phyloP scores from a whole-genome alignment of 2,888 invertebrate genomes.

The Blomia tropicalis region DNA sequence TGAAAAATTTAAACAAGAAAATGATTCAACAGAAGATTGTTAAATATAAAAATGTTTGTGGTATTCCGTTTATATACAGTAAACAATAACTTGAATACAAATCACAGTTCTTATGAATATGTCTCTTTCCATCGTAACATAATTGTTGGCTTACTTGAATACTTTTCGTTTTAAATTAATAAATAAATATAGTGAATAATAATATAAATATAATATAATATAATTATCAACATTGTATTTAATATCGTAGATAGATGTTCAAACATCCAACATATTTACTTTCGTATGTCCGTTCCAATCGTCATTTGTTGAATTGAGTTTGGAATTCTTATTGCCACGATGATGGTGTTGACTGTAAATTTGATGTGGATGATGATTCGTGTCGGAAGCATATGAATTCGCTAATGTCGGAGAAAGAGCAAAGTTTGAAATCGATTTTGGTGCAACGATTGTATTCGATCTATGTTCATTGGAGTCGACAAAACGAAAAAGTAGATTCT shows the following conservation, averaged over 20 bases:
- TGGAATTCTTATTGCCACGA: not conserved
- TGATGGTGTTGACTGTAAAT: not conserved
- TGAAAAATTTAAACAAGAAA: too few species aligned
- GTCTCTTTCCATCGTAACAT: not conserved
- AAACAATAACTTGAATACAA: too few species aligned
- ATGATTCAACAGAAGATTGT: too few species aligned
- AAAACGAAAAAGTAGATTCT: not conserved
- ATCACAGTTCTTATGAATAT: not conserved
- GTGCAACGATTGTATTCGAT: not conserved
- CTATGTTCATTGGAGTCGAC: not conserved
- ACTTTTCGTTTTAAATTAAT: not conserved
- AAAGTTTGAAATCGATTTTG: not conserved
- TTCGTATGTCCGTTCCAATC: not conserved
- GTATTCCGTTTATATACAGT: too few species aligned
- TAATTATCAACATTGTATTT: not conserved
- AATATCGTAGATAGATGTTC: not conserved
- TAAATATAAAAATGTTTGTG: too few species aligned
- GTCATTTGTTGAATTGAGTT: not conserved
- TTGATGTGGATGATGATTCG: not conserved
- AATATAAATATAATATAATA: not conserved
- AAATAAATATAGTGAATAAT: not conserved
- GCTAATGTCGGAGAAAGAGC: not conserved
- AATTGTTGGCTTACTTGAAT: not conserved
- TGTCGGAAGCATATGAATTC: not conserved
- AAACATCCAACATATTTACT: conserved; percentile 7